Conservation (phyloP, 1,140 invertebrate species). For the Pissodes strobi region DNA sequence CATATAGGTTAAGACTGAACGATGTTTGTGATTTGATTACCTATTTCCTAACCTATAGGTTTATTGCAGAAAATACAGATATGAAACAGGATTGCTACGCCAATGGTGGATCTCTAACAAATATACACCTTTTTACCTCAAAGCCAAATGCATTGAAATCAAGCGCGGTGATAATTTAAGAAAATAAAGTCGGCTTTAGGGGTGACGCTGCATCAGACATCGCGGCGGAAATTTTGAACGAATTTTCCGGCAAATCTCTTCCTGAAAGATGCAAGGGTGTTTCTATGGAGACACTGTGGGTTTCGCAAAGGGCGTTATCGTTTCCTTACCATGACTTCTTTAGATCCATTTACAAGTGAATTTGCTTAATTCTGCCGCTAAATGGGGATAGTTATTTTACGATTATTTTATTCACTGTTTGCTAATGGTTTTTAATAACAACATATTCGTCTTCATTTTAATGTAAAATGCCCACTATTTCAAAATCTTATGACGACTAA, state of each 20-base stretch:
- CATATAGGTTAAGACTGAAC: too few relatives aligned
- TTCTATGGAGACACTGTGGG: conserved; percentile 34
- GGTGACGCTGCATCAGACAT: background rate
- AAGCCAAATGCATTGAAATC: conserved; percentile 7
- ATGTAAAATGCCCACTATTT: too few relatives aligned
- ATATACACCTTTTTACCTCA: too few relatives aligned
- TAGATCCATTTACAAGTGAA: background rate
- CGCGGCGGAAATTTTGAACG: conserved; percentile 14
- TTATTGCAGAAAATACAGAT: too few relatives aligned
- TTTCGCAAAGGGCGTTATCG: conserved; percentile 7
- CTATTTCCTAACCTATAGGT: too few relatives aligned
- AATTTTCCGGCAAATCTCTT: conserved; percentile 30
- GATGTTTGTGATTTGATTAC: too few relatives aligned
- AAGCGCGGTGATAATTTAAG: conserved; percentile 16
- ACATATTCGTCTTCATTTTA: too few relatives aligned
- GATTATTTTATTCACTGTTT: too few relatives aligned
- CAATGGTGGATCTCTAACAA: background rate
- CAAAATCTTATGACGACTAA: too few relatives aligned
- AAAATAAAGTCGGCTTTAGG: conserved; percentile 18
- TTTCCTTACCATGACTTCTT: conserved; percentile 16
- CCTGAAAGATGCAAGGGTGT: conserved; percentile 33
- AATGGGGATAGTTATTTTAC: background rate
- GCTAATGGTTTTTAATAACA: too few relatives aligned
- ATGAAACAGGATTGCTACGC: conserved; percentile 1
- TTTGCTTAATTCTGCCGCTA: conserved; percentile 1